Conservation (phyloP, 2,113 vertebrate genomes). For the Tragelaphus imberbis region DNA sequence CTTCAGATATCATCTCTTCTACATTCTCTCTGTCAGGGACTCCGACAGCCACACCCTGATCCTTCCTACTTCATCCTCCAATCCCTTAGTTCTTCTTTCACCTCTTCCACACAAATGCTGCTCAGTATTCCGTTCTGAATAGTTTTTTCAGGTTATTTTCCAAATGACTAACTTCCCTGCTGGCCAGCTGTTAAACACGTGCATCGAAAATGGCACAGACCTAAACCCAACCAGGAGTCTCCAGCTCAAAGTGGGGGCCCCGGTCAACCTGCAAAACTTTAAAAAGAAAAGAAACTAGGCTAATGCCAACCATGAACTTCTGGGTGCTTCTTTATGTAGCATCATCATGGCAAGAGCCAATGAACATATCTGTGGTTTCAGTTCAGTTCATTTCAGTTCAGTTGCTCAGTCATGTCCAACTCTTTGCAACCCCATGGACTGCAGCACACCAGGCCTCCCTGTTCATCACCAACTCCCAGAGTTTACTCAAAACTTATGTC, state of each 20-base stretch:
- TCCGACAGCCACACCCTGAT: rapidly evolving
- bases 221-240: not conserved
- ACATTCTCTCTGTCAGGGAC: not conserved
- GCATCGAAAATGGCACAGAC: not conserved
- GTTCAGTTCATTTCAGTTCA: not conserved
- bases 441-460: not conserved
- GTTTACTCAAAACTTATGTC: not conserved
- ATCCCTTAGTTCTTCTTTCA: not conserved
- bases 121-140: not conserved
- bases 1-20: not conserved
- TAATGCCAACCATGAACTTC: not conserved
- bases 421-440: not conserved
- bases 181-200: not conserved
- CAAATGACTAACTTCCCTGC: not conserved
- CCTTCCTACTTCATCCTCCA: not conserved
- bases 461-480: not conserved
- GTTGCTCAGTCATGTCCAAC: not conserved
- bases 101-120: not conserved
- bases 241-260: not conserved
- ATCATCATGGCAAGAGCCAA: not conserved
- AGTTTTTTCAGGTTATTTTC: not conserved
- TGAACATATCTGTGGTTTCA: not conserved
- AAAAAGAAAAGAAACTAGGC: not conserved
- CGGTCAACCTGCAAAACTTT: not conserved
- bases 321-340: not conserved